Evolutionary conservation across 1,140 invertebrate species (phyloP).

Genomic region (Chironomus tepperi): DNA sequence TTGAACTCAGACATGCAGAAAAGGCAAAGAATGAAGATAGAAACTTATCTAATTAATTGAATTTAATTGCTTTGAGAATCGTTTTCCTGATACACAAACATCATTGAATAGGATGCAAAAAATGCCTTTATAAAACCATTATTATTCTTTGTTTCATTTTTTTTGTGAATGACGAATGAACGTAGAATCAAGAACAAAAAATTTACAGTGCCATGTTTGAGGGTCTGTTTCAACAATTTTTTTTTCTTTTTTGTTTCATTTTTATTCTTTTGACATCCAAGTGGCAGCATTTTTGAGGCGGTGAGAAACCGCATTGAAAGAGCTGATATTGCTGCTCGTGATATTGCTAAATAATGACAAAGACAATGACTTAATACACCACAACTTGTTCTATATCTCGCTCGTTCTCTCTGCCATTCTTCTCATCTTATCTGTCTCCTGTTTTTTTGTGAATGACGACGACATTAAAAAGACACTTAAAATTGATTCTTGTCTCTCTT

Average conservation of each 20-base stretch:
- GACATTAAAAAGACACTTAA: conserved; percentile 14
- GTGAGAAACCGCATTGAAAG: not conserved
- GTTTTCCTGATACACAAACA: not conserved
- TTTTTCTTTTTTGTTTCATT: not conserved
- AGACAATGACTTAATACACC: conserved; percentile 4
- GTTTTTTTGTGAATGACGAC: not conserved
- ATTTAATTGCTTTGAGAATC: conserved; percentile 13
- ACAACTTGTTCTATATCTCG: not conserved
- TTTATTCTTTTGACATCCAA: not conserved
- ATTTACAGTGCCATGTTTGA: not conserved
- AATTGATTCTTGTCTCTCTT: not conserved
- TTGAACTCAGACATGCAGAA: too few relatives aligned
- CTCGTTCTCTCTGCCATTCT: not conserved
- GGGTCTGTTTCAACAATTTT: not conserved
- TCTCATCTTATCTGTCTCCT: not conserved
- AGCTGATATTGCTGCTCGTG: not conserved
- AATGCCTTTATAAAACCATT: not conserved
- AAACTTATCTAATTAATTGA: conserved; percentile 19
- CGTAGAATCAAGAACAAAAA: too few relatives aligned
- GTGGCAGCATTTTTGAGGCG: not conserved
- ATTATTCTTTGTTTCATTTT: not conserved
- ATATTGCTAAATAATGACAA: conserved; percentile 7
- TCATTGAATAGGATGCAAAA: too few relatives aligned
- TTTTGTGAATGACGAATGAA: not conserved
- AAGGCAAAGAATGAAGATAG: too few relatives aligned